Conservation (phyloP, 2,113 vertebrate genomes). For the Ameiurus melas region DNA sequence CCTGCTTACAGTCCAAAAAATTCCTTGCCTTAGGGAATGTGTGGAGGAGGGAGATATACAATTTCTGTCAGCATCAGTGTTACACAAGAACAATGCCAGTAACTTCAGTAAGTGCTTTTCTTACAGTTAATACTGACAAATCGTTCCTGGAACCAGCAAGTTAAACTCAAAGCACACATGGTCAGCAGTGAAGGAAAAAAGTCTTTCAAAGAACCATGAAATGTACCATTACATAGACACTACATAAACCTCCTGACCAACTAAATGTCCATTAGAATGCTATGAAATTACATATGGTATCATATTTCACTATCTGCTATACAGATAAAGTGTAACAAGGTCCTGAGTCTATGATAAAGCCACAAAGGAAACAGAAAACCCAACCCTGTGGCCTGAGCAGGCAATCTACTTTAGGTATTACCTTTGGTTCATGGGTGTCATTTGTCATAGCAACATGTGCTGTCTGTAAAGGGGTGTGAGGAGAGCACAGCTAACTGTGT, state of each 20-base stretch:
- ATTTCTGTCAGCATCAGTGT: conserved; percentile 25
- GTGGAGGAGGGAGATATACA: conserved; percentile 22
- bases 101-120: conserved; percentile 11
- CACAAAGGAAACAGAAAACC: conserved; percentile 34
- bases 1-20: conserved; percentile 5
- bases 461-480: conserved; percentile 38
- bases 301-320: not conserved
- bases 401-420: conserved; percentile 26
- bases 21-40: conserved; percentile 13
- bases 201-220: not conserved
- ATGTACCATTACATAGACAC: not conserved
- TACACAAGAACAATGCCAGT: conserved; percentile 34
- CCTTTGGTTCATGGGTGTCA: conserved; percentile 39
- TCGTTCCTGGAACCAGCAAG: not conserved
- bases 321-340: conserved; percentile 16
- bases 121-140: conserved; percentile 7
- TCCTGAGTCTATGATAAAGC: conserved; percentile 1
- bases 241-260: not conserved
- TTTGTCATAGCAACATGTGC: conserved; percentile 50
- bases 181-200: not conserved
- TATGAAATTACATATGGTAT: conserved; percentile 3
- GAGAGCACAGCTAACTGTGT: conserved; percentile 41
- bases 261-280: not conserved
- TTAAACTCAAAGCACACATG: not conserved
- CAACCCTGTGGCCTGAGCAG: conserved; percentile 27